These are phyloP conservation scores for Lamellibrachia luymesi DNA, from an alignment of 1,140 invertebrate genomes.

Conservation along the genomic window DNA sequence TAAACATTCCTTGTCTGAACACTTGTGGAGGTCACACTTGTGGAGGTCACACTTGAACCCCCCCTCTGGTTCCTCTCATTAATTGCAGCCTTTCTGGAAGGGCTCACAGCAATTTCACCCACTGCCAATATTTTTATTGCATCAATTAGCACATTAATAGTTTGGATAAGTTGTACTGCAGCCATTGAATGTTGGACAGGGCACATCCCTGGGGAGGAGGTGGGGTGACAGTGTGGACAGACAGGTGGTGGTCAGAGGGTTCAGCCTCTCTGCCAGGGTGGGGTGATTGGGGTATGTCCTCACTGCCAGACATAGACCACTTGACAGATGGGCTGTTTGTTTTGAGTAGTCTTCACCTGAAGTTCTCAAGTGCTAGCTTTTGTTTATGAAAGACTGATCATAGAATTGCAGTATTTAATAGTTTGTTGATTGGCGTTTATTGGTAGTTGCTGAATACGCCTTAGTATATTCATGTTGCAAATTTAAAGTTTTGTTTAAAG, in stretches of 20 bases:
- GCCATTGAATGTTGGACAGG: not conserved
- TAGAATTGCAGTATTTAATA: not conserved
- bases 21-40: not conserved
- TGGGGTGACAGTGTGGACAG: not conserved
- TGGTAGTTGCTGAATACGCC: not conserved
- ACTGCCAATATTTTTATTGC: not conserved
- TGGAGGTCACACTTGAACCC: not conserved
- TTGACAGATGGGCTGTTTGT: not conserved
- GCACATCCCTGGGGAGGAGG: no score
- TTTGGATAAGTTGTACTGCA: not conserved
- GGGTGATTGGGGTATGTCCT: no score
- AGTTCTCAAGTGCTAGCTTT: not conserved
- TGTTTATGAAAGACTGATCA: not conserved
- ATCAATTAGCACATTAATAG: not conserved
- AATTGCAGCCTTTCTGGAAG: not conserved
- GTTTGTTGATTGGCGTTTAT: not conserved
- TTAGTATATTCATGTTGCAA: not conserved
- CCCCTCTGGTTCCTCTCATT: not conserved
- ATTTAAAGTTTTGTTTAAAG: no score
- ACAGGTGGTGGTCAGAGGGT: not conserved
- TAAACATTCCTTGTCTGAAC: not conserved
- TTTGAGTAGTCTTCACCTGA: not conserved
- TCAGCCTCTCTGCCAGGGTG: not conserved
- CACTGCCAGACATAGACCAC: not conserved
- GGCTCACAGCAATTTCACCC: not conserved